Conservation (phyloP, 2,797 vertebrate species). For the Muscicapa striata region DNA sequence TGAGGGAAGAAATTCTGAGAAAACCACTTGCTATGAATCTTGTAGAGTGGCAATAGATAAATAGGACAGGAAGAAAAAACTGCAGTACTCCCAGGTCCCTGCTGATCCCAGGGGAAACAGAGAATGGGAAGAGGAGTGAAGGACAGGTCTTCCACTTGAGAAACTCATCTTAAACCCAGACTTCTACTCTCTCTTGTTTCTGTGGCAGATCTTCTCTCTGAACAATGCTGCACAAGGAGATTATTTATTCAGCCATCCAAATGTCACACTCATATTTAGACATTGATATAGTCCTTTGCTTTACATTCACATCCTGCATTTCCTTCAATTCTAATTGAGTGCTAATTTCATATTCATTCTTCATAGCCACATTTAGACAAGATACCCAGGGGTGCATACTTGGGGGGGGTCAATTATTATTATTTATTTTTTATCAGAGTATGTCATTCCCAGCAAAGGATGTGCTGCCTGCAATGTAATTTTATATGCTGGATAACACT, state of each 20-base stretch:
- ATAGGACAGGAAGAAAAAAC: background rate
- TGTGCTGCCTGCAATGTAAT: slow-evolving; percentile 58
- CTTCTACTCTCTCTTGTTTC: background rate
- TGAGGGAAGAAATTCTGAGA: background rate
- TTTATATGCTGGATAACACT: slow-evolving; percentile 64
- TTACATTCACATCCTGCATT: slow-evolving; percentile 36
- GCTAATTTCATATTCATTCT: slow-evolving; percentile 68
- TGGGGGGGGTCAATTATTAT: slow-evolving; percentile 10
- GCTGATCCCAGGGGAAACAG: background rate
- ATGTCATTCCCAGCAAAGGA: slow-evolving; percentile 61
- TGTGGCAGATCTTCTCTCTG: background rate
- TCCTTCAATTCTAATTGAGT: slow-evolving; percentile 56
- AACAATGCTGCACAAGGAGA: background rate
- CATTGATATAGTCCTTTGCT: slow-evolving; percentile 5
- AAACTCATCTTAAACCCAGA: background rate
- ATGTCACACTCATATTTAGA: slow-evolving; percentile 43
- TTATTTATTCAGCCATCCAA: slow-evolving; percentile 13
- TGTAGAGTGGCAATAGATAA: background rate
- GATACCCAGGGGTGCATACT: slow-evolving; percentile 38
- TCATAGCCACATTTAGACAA: slow-evolving; percentile 57
- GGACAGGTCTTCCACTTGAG: background rate
- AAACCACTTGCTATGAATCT: background rate
- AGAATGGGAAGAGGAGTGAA: background rate
- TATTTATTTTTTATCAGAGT: slow-evolving; percentile 60
- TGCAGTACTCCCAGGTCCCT: background rate